A percentile compares a stretch with the other conserved stretches of the same genome.
Evolutionary conservation across 2,888 invertebrate genomes (phyloP).

Genomic region (Horisme vitalbata): DNA sequence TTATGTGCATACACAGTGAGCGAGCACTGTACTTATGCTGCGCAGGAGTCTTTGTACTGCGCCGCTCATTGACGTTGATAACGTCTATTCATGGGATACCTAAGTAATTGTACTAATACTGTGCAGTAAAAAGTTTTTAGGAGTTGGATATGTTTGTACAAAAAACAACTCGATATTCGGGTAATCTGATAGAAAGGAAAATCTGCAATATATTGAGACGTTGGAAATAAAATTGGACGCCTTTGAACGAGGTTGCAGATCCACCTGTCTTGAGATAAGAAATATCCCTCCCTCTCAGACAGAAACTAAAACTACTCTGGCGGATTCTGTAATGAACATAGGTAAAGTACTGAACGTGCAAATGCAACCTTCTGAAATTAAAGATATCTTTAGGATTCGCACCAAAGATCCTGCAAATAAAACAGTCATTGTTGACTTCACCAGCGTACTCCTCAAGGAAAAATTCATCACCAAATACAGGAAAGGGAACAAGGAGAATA

Average conservation of each 20-base stretch:
- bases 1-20: background rate
- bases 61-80: slow-evolving; percentile 65
- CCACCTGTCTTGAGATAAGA: background rate
- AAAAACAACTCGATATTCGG: slow-evolving; percentile 1
- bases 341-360: background rate
- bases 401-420: background rate
- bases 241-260: background rate
- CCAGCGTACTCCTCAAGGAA: too few species aligned
- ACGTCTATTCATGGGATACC: slow-evolving; percentile 54
- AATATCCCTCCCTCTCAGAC: too few species aligned
- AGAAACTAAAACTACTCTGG: background rate
- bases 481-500: background rate
- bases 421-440: background rate
- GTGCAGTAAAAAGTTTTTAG: slow-evolving; percentile 26
- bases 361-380: background rate
- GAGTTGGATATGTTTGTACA: slow-evolving; percentile 20
- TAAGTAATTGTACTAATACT: slow-evolving; percentile 44
- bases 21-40: slow-evolving; percentile 22
- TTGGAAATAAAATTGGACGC: background rate
- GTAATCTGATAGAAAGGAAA: background rate
- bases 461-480: background rate
- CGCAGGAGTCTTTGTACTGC: slow-evolving; percentile 49
- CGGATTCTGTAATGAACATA: background rate
- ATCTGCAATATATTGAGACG: background rate
- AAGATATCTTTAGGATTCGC: background rate